phyloP scores from a whole-genome alignment of 1,140 invertebrate genomes.

The Araneus ventricosus region DNA sequence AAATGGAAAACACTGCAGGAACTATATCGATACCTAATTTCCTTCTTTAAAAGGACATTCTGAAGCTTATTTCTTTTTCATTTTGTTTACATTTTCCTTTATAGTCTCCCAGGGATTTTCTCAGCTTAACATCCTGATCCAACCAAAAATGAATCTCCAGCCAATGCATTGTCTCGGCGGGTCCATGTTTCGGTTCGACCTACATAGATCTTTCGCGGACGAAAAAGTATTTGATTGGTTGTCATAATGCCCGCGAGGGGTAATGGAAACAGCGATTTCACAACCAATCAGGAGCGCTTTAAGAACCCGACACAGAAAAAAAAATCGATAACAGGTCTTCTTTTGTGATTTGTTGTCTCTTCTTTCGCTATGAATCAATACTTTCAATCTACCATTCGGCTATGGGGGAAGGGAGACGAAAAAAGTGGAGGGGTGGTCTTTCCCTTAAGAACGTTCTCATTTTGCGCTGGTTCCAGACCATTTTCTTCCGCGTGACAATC shows the following conservation, averaged over 20 bases:
- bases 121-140: neutral
- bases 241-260: constrained; percentile 31
- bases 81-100: neutral
- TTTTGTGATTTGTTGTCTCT: constrained; percentile 36
- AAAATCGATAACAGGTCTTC: constrained; percentile 27
- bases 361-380: constrained; percentile 39
- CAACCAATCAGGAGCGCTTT: constrained; percentile 59
- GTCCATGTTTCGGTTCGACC: constrained; percentile 1
- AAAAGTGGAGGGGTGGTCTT: neutral
- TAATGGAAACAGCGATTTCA: constrained; percentile 39
- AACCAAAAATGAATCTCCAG: neutral
- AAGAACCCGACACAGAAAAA: constrained; percentile 11
- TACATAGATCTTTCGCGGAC: constrained; percentile 12
- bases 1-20: no score
- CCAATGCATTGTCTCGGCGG: neutral
- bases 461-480: constrained; percentile 24
- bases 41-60: no score
- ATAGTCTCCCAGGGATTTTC: neutral
- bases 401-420: neutral
- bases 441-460: constrained; percentile 30
- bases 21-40: no score
- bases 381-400: constrained; percentile 46
- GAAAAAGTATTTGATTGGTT: constrained; percentile 59
- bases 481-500: constrained; percentile 43
- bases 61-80: no score